Evolutionary conservation across 2,888 invertebrate species (phyloP), one percentile per base, ranked within the genome.

Genomic region (Lasioglossum leucozonium): DNA sequence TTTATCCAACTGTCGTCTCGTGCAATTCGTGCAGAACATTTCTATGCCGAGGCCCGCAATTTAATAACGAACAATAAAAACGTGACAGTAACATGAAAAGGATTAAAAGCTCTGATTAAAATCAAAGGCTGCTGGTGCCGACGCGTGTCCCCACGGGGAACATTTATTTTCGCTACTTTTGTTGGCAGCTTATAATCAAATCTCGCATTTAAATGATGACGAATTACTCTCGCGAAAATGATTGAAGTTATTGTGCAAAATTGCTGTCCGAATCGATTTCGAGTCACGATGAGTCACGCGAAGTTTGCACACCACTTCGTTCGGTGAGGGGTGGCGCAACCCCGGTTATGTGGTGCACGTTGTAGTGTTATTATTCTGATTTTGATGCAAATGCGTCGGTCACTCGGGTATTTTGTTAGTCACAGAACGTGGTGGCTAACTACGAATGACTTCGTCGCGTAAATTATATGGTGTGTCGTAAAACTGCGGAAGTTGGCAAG

Each of bases 201-300:
- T 55, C 55, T n/a, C 55, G 55, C 10, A 11, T 55, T 18, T 18
- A 26, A 62, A 16, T 18, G 30, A 62, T 30, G 30, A 62, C 2
- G 30, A 30, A 62, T 62, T 30, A 18, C 62, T 30, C 30, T 51
- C 22, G 47, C 37, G n/a, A 11, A 76, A 18, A 76, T n/a, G 37
- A 67, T 76, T 26, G 22, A 37, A 34, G n/a, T 51, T 11, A 47
- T 67, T 37, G n/a, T 51, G 40, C 67, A 37, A 51, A 37, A 69
- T 51, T 55, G 26, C 10, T 11, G 67, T 47, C 16, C 11, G 71
- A 40, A 73, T 58, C 47, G 81, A 37, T 69, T 67, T 47, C 62
- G 16, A 40, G 87, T 91, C 85, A 37, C 78, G 65, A 81, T 93
- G 93, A 93, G 86, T 93, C 93, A 93, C 75, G 77, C 80, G 85